Conservation (phyloP, 2,113 vertebrate species). For the Stigmatopora argus region DNA sequence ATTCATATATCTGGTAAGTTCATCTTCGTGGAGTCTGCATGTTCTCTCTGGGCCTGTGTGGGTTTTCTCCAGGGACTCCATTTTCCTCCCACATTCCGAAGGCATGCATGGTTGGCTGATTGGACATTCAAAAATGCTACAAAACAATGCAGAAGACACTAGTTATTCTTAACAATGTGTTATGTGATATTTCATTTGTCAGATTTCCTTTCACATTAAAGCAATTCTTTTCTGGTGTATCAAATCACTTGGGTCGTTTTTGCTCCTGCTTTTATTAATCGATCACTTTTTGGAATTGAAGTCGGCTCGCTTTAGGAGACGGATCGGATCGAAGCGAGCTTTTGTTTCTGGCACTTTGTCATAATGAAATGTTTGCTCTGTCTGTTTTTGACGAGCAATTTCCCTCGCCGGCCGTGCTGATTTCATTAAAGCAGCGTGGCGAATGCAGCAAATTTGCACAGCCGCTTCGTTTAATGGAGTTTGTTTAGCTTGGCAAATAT, state of each 20-base stretch:
- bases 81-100: no score
- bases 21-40: no score
- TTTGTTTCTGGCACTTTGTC: slow-evolving; percentile 13
- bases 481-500: slow-evolving; percentile 1
- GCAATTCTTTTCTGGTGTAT: neutral
- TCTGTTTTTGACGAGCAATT: neutral
- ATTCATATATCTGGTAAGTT: no score
- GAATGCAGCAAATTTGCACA: neutral
- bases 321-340: neutral
- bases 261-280: neutral
- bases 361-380: slow-evolving; percentile 1
- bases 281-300: neutral
- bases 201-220: neutral
- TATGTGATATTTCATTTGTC: neutral
- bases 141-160: neutral
- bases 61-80: no score
- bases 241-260: neutral
- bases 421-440: slow-evolving; percentile 5
- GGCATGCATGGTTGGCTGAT: no score
- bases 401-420: slow-evolving; percentile 1
- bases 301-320: neutral
- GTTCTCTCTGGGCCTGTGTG: no score
- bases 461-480: neutral
- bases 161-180: neutral
- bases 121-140: neutral